Conservation (phyloP, 1,140 invertebrate species). For the Drosophila punjabiensis region DNA sequence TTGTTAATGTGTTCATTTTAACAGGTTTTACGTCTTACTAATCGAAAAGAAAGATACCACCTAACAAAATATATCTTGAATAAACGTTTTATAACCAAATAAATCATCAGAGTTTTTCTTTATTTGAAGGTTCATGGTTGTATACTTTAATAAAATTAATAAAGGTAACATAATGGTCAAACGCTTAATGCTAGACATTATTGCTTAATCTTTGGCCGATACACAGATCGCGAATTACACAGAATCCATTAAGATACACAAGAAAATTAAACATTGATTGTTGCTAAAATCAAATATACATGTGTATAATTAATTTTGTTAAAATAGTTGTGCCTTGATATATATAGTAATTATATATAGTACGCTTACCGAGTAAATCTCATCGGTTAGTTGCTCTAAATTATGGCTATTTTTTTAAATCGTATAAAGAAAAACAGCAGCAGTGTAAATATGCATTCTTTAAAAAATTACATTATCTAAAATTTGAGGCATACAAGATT, state of each 20-base stretch:
- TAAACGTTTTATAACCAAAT: slow-evolving; percentile 55
- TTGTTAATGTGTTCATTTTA: slow-evolving; percentile 62
- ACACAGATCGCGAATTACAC: slow-evolving; percentile 74
- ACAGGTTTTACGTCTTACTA: slow-evolving; percentile 46
- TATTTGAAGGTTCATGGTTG: not conserved
- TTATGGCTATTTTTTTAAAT: slow-evolving; percentile 56
- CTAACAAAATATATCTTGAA: slow-evolving; percentile 52
- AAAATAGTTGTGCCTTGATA: slow-evolving; percentile 20
- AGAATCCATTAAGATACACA: slow-evolving; percentile 52
- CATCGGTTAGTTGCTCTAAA: slow-evolving; percentile 28
- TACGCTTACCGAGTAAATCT: slow-evolving; percentile 33
- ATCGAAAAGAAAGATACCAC: slow-evolving; percentile 31
- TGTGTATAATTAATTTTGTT: not conserved
- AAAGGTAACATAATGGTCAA: slow-evolving; percentile 10
- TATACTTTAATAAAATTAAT: slow-evolving; percentile 10
- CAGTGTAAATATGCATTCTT: slow-evolving; percentile 46
- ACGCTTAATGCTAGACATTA: slow-evolving; percentile 72
- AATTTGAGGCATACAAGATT: slow-evolving; percentile 37
- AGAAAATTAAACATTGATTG: slow-evolving; percentile 46
- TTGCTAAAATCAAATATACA: slow-evolving; percentile 30
- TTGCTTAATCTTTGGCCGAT: slow-evolving; percentile 82
- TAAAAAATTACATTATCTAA: slow-evolving; percentile 56
- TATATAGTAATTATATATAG: slow-evolving; percentile 16
- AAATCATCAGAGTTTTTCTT: not conserved
- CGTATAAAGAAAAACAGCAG: slow-evolving; percentile 23